Evolutionary conservation across 1,140 invertebrate genomes (phyloP).

Genomic region (Charaxes varanes): DNA sequence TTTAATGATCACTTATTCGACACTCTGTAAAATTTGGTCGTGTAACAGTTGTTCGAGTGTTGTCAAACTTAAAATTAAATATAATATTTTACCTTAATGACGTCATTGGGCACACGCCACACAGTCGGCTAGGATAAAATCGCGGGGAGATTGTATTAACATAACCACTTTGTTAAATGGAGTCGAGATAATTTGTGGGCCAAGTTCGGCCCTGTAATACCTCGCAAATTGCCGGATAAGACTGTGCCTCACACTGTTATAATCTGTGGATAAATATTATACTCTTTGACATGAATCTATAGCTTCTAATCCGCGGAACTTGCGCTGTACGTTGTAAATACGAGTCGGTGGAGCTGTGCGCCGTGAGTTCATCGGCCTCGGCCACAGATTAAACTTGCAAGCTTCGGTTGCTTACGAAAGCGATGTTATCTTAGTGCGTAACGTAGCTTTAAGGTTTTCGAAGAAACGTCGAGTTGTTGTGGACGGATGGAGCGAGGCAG

Average conservation of each 20-base stretch:
- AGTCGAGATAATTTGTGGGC: conserved; percentile 71
- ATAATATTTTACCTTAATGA: conserved; percentile 54
- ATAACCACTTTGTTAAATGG: conserved; percentile 70
- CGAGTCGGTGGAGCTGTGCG: no score
- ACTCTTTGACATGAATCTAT: no score
- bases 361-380: no score
- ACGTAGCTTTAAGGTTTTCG: conserved; percentile 20
- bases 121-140: no score
- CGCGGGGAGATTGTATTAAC: conserved; percentile 63
- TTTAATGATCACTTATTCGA: conserved; percentile 35
- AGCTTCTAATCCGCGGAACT: no score
- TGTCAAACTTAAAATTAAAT: conserved; percentile 40
- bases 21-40: conserved; percentile 24
- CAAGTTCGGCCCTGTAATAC: conserved; percentile 69
- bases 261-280: no score
- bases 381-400: conserved; percentile 41
- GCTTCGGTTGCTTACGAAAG: conserved; percentile 38
- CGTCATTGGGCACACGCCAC: conserved; percentile 42
- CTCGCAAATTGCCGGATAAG: conserved; percentile 71
- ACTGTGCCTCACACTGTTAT: no score
- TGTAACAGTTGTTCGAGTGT: conserved; percentile 18
- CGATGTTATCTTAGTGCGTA: conserved; percentile 48
- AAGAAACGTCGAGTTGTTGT: no score
- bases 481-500: no score
- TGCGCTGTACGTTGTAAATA: no score